Conservation (phyloP, 2,888 invertebrate genomes). For the Scaptomyza polygonia region DNA sequence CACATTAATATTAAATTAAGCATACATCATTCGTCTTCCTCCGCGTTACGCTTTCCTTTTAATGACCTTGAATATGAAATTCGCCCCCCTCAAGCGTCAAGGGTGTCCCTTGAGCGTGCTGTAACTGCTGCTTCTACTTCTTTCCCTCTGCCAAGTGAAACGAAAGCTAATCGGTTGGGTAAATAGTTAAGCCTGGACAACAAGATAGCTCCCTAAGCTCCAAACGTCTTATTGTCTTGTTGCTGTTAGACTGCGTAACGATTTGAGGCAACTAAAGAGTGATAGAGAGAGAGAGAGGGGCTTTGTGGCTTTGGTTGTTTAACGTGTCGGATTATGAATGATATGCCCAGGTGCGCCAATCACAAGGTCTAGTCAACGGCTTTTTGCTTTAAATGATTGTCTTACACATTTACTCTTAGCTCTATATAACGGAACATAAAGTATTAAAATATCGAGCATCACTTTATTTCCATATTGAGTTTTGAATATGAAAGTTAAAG, state of each 20-base stretch:
- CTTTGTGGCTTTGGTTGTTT: constrained; percentile 69
- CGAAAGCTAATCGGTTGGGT: constrained; percentile 75
- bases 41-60: constrained; percentile 40
- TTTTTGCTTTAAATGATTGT: constrained; percentile 8
- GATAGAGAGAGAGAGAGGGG: constrained; percentile 7
- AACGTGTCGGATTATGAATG: constrained; percentile 70
- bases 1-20: constrained; percentile 66
- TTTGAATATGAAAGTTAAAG: too few species aligned
- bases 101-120: constrained; percentile 54
- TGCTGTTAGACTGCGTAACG: constrained; percentile 35
- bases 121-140: constrained; percentile 37
- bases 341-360: constrained; percentile 52
- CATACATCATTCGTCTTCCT: constrained; percentile 35
- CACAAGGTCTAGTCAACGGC: constrained; percentile 9
- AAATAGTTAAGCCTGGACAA: constrained; percentile 56
- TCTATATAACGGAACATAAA: too few species aligned
- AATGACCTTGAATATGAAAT: constrained; percentile 73
- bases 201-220: constrained; percentile 31
- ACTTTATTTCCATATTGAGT: too few species aligned
- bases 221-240: background rate
- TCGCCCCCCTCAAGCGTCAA: constrained; percentile 27
- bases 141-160: constrained; percentile 52
- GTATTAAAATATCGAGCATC: too few species aligned
- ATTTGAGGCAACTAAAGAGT: constrained; percentile 9
- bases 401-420: too few species aligned